A percentile compares a stretch with the other conserved stretches of the same genome.
Conservation (phyloP, 1,140 invertebrate genomes). For the Drosophila hydei region DNA sequence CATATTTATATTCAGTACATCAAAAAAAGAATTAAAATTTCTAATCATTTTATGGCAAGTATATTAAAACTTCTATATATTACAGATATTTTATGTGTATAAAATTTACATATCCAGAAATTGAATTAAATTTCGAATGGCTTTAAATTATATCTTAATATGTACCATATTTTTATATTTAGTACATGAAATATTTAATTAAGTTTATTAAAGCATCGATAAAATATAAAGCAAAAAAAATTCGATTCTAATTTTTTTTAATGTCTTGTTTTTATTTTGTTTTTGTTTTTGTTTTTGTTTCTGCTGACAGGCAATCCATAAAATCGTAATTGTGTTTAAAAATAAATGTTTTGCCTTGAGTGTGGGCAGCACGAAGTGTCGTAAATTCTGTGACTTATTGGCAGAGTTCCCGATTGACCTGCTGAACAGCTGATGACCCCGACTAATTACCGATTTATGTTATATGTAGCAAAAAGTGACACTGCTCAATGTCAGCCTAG, state of each 20-base stretch:
- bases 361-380: slow-evolving; percentile 6
- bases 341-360: slow-evolving; percentile 2
- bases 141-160: no score
- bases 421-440: slow-evolving; percentile 21
- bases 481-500: not conserved
- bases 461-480: not conserved
- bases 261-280: not conserved
- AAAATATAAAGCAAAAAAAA: not conserved
- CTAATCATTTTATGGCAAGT: no score
- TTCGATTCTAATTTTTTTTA: not conserved
- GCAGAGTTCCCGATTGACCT: slow-evolving; percentile 26
- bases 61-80: no score
- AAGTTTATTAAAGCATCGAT: slow-evolving; percentile 1
- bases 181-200: no score
- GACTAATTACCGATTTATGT: slow-evolving; percentile 44
- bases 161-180: no score
- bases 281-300: slow-evolving; percentile 2
- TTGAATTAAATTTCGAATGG: no score
- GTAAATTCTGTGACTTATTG: slow-evolving; percentile 39
- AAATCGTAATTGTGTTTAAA: slow-evolving; percentile 11
- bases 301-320: slow-evolving; percentile 8
- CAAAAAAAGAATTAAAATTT: no score
- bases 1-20: no score
- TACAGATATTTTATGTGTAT: no score
- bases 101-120: no score